These are phyloP conservation scores for Bombus superbus DNA, from an alignment of 1,140 invertebrate species.

Conservation along the genomic window DNA sequence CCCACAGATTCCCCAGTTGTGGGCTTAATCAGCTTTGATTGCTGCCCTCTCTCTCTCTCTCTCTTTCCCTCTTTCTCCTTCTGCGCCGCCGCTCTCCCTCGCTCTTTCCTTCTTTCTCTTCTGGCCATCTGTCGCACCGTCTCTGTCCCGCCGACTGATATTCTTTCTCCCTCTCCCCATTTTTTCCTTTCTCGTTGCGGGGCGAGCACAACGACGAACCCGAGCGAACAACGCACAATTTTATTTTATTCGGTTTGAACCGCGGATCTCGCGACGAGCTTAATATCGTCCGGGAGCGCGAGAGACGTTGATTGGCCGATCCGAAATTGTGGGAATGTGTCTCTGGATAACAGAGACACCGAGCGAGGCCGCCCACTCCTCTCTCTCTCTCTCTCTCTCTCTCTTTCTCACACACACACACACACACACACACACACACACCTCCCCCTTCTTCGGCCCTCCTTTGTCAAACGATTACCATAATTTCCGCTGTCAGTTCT, in stretches of 20 bases:
- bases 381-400: constrained; percentile 45
- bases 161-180: constrained; percentile 20
- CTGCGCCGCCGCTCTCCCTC: constrained; percentile 53
- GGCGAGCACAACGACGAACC: constrained; percentile 17
- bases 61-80: constrained; percentile 55
- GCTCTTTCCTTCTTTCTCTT: constrained; percentile 59
- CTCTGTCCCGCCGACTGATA: no score
- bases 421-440: no score
- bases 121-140: constrained; percentile 28
- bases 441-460: background rate
- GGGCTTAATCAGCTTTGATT: constrained; percentile 84
- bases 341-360: constrained; percentile 61
- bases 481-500: constrained; percentile 56
- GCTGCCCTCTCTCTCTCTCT: constrained; percentile 76
- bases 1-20: constrained; percentile 84
- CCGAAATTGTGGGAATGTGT: constrained; percentile 71
- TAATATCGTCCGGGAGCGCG: constrained; percentile 63
- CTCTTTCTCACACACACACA: background rate
- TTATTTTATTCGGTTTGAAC: constrained; percentile 72
- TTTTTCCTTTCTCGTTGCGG: constrained; percentile 26
- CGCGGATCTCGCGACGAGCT: constrained; percentile 62
- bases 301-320: constrained; percentile 68
- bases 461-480: constrained; percentile 44
- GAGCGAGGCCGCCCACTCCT: constrained; percentile 55
- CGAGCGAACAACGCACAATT: constrained; percentile 60